Evolutionary conservation across 2,888 invertebrate species (phyloP).

Genomic region (Torymus tubicola): DNA sequence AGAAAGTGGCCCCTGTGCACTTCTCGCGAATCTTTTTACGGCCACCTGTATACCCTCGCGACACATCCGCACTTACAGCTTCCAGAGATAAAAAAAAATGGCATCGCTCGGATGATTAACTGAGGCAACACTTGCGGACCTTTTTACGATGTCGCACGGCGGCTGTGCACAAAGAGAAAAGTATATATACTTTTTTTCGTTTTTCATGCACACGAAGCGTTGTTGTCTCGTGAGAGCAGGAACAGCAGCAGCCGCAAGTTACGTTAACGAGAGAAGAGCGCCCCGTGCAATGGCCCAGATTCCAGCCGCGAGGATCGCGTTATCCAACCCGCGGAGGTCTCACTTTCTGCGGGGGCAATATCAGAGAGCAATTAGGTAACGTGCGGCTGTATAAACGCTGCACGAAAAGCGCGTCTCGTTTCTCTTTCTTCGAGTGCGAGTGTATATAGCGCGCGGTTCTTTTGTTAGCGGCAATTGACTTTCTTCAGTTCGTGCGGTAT

Average conservation of each 20-base stretch:
- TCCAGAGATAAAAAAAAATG: too few relatives aligned
- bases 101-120: too few relatives aligned
- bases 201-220: too few relatives aligned
- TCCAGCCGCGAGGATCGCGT: conserved; percentile 29
- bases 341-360: conserved; percentile 48
- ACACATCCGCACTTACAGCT: too few relatives aligned
- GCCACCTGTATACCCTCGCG: too few relatives aligned
- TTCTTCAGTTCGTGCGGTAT: too few relatives aligned
- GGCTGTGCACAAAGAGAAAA: too few relatives aligned
- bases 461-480: conserved; percentile 20
- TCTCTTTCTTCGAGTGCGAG: conserved; percentile 34
- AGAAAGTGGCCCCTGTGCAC: too few relatives aligned
- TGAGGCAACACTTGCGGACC: too few relatives aligned
- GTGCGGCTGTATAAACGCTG: not conserved
- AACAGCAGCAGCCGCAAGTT: conserved; percentile 13
- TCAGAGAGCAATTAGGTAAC: conserved; percentile 53
- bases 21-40: too few relatives aligned
- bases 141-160: too few relatives aligned
- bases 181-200: too few relatives aligned
- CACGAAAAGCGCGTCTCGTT: conserved; percentile 4
- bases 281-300: conserved; percentile 35
- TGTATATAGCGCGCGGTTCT: not conserved
- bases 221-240: not conserved
- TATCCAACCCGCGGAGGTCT: conserved; percentile 48
- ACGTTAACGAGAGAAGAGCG: conserved; percentile 38